These are phyloP conservation scores for Pseudorhiza aurosa DNA, from an alignment of 30 jellyfish, hydroid and myxozoan species.

Conservation along the genomic window DNA sequence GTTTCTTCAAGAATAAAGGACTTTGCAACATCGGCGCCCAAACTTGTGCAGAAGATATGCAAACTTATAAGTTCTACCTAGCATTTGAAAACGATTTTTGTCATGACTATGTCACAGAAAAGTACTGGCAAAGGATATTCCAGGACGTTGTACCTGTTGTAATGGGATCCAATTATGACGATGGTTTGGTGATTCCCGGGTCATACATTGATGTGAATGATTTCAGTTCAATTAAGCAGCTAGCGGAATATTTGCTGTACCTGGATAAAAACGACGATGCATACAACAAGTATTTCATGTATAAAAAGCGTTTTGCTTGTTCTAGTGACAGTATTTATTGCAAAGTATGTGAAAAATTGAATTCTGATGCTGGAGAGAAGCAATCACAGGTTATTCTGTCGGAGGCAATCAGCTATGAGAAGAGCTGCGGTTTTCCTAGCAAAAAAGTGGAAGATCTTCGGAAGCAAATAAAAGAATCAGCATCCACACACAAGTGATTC, in stretches of 20 bases:
- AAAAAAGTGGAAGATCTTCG: background rate
- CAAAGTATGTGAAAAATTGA: conserved; percentile 57
- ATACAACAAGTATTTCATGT: conserved; percentile 72
- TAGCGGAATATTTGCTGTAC: conserved; percentile 72
- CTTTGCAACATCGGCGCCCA: conserved; percentile 42
- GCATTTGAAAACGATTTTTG: conserved; percentile 94
- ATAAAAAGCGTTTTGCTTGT: conserved; percentile 45
- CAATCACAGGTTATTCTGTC: background rate
- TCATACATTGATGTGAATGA: conserved; percentile 76
- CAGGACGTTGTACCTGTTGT: conserved; percentile 85
- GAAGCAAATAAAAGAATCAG: conserved; percentile 2
- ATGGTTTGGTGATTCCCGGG: conserved; percentile 81
- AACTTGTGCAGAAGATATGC: conserved; percentile 56
- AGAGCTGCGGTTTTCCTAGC: background rate
- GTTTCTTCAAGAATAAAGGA: conserved; percentile 44
- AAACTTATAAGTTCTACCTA: conserved; percentile 75
- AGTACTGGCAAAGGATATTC: conserved; percentile 72
- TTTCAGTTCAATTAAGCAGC: conserved; percentile 69
- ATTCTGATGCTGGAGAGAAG: conserved; percentile 3
- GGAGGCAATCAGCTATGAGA: background rate
- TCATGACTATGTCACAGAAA: conserved; percentile 95
- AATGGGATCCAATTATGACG: conserved; percentile 89
- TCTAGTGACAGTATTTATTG: conserved; percentile 32
- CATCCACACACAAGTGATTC: too few species aligned
- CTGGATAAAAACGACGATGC: conserved; percentile 74